Evolutionary conservation across 2,113 vertebrate species (phyloP).

Genomic region (Malurus cyaneus): DNA sequence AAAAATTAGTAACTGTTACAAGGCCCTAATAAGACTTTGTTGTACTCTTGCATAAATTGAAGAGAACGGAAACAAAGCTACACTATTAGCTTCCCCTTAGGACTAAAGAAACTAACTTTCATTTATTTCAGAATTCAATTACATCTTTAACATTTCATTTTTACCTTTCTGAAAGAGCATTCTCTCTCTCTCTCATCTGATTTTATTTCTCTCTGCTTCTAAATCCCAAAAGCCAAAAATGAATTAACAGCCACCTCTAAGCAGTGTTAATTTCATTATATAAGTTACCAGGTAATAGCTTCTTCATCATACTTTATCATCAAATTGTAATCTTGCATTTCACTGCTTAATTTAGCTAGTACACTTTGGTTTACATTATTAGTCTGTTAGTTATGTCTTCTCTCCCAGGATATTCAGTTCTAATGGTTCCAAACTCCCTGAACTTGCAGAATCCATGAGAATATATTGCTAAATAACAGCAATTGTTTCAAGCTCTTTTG

Average conservation of each 20-base stretch:
- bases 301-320: not conserved
- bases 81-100: not conserved
- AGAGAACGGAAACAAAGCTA: not conserved
- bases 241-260: not conserved
- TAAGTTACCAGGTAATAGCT: not conserved
- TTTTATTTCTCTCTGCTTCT: not conserved
- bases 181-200: not conserved
- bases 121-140: slow-evolving; percentile 7
- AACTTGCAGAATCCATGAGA: not conserved
- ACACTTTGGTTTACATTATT: not conserved
- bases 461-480: not conserved
- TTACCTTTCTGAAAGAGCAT: not conserved
- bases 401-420: not conserved
- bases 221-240: not conserved
- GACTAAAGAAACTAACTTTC: not conserved
- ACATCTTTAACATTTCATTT: not conserved
- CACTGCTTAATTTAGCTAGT: not conserved
- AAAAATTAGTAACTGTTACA: not conserved
- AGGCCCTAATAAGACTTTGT: not conserved
- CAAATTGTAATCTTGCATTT: not conserved
- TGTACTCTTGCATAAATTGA: not conserved
- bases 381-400: not conserved
- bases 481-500: not conserved
- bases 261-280: not conserved
- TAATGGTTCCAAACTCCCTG: not conserved